Evolutionary conservation across 2,113 vertebrate genomes (phyloP), one percentile per base, ranked within the genome.

Genomic region (Choloepus hoffmanni): DNA sequence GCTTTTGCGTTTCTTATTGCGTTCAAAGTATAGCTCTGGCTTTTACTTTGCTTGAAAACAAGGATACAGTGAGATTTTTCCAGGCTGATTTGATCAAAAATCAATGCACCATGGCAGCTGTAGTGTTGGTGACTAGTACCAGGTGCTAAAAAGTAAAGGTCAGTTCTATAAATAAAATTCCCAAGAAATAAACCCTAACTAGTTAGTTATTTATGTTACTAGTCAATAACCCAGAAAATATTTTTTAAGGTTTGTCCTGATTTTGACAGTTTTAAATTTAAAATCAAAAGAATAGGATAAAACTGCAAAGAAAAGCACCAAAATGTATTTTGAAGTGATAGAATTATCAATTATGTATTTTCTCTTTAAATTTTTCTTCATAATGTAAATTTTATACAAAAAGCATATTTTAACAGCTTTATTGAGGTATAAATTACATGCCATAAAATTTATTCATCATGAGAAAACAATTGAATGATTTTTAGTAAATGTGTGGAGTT

Each of bases 1-100:
- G 60, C 55, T 91, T 92, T 95, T 92, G 63, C 92, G 60, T 95
- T 90, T 85, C 79, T 93, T 40, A 84, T 65, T 82, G 87, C 23
- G n/a, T 86, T 72, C 76, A 48, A 85, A 85, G 9, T 26, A 30
- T 2, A 74, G 11, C 14, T 19, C 15, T 48, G 43, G 1, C 30
- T 40, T 81, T 16, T 79, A 26, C 65, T 58, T 92, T 43, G 26
- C n/a, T 87, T 28, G 5, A 53, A 1, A 76, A 26, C 30, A 23
- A 90, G n/a, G 55, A 15, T 19, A 33, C 15, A 5, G 6, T 58
- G 40, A 36, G 58, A 12, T 36, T 68, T 45, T 93, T 36, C 63
- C 76, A 74, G 67, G 40, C 48, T 16, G 23, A 3, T 48, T 16
- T 84, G 50, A 70, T 30, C 7, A 86, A 43, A 10, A 36, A 45